Base-by-base conservation (phyloP, 1,140 invertebrate species). In the Scaptomyza montana region DNA sequence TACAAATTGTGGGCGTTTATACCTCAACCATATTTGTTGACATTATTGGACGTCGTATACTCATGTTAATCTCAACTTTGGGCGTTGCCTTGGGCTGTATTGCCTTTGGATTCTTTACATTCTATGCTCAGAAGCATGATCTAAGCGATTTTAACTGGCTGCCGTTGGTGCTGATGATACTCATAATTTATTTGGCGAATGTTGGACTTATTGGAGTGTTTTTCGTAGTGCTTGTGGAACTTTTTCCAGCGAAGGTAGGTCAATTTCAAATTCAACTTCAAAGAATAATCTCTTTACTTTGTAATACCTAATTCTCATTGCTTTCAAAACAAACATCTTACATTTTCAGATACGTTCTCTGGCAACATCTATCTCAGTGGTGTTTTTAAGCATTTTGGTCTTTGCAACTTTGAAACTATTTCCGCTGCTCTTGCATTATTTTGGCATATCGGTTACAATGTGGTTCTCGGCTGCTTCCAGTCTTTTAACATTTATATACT, bases 21-120 rank as follows among this genome's bases (percentile, higher is more conserved):
- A 80, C 78, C 4, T 89, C 91, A 0, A 86, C 91, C 5, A 75
- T 91, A 33, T 67, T 92, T 2, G 79, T 92, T 16, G 92, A 92
- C 45, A 77, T 82, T 7, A 63, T 82, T 33, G 92, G 92, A 16
- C 77, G 92, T 54, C 76, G 82, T 9, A 77, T 90, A 1, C 70
- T 92, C 3, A 78, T 92, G 65, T 60, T 92, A n/a, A 64, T 90
- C 19, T 92, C 92, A 0, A 91, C 87, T 2, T 16, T 89, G 39
- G 91, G 90, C 0, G 70, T 89, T 21, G 74, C 71, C n/a, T 6
- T 90, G 2, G 89, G 89, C 5, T 86, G 86, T 8, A 66, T 80
- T 28, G 62, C 79, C 9, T 80, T 92, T 33, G 91, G 86, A 2
- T 55, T 50, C 39, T 92, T 91, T 21, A 78, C 89, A 0, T 80